Conservation (phyloP, 2,797 vertebrate species). For the Pachyuromys duprasi region DNA sequence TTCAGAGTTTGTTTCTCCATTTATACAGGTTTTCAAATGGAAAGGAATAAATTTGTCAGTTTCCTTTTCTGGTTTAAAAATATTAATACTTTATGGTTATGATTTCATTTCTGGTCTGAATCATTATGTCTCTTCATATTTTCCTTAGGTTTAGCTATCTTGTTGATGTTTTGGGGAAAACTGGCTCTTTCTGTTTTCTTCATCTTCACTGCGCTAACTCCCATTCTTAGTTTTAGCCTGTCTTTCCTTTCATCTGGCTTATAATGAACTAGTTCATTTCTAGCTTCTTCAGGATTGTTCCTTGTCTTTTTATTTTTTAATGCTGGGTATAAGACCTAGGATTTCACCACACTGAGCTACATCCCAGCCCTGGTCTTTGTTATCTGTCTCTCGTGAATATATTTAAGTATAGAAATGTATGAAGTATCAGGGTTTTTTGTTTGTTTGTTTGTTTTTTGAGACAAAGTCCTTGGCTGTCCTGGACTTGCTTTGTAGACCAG, state of each 20-base stretch:
- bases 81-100: background rate
- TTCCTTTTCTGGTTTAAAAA: background rate
- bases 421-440: no score
- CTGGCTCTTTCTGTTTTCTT: background rate
- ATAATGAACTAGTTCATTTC: background rate
- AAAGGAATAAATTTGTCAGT: background rate
- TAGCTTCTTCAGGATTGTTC: background rate
- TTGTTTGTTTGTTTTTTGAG: no score
- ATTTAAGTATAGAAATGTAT: background rate
- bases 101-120: background rate
- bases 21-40: background rate
- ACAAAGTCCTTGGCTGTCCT: no score
- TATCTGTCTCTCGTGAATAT: background rate
- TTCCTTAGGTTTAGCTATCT: background rate
- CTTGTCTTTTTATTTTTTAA: background rate
- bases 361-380: background rate
- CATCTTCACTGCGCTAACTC: background rate
- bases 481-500: no score
- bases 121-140: background rate
- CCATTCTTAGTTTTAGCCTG: background rate
- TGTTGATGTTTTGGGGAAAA: background rate
- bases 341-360: background rate
- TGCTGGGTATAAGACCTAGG: background rate
- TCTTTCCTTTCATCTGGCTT: background rate
- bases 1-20: background rate